Conservation (phyloP, 2,113 vertebrate genomes). For the Rhinopomastus cyanomelas region DNA sequence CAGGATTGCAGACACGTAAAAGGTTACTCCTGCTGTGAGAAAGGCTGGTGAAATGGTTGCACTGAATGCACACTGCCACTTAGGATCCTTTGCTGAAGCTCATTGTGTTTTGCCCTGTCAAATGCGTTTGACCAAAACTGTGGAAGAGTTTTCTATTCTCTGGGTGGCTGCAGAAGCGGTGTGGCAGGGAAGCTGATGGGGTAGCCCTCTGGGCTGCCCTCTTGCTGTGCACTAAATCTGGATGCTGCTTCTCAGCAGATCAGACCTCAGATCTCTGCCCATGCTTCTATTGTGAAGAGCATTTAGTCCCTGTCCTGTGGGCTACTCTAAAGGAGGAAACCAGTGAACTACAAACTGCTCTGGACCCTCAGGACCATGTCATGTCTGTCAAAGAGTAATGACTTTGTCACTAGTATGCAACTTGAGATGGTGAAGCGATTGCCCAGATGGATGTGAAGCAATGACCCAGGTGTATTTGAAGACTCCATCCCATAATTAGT, state of each 20-base stretch:
- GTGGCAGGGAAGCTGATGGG: background rate
- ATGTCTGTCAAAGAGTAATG: background rate
- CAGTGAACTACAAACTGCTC: background rate
- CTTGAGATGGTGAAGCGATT: background rate
- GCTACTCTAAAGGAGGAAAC: background rate
- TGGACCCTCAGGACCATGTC: background rate
- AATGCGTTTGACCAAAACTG: background rate
- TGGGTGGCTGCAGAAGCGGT: background rate
- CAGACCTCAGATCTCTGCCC: background rate
- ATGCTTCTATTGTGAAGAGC: background rate
- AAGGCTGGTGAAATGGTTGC: background rate
- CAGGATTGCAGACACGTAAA: background rate
- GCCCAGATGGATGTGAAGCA: background rate
- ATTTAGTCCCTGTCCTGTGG: background rate
- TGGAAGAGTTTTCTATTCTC: background rate
- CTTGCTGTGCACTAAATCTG: background rate
- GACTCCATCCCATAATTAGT: background rate
- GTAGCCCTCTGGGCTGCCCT: background rate
- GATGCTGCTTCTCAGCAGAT: background rate
- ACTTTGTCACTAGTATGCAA: background rate
- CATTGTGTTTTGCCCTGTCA: rapidly evolving
- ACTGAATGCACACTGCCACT: background rate
- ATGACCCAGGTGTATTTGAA: background rate
- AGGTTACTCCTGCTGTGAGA: background rate
- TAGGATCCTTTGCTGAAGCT: background rate